Percentiles rank a stretch among this genome's conserved stretches.
phyloP scores from a whole-genome alignment of 2,888 invertebrate genomes.

The Agrilus biguttatus region DNA sequence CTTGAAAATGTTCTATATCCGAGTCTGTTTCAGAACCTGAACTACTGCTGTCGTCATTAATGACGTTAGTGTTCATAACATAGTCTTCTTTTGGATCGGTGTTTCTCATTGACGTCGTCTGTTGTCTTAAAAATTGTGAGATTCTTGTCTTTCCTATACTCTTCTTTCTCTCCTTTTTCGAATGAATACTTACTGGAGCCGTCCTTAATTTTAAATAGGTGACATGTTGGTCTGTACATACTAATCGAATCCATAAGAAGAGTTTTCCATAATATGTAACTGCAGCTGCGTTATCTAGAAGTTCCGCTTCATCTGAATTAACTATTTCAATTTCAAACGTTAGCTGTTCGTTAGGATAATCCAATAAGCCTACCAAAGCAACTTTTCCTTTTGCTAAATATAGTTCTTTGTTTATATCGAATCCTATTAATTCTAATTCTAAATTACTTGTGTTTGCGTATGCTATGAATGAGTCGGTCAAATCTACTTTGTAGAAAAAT shows the following conservation, averaged over 20 bases:
- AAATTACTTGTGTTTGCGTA: conserved; percentile 3
- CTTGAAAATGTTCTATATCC: conserved; percentile 14
- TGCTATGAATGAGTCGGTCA: conserved; percentile 6
- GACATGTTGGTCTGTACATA: conserved; percentile 1
- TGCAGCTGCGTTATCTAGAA: conserved; percentile 4
- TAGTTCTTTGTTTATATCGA: conserved; percentile 3
- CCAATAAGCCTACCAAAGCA: conserved; percentile 3
- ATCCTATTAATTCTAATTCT: conserved; percentile 5
- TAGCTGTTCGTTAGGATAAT: conserved; percentile 4
- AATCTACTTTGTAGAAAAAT: conserved; percentile 4
- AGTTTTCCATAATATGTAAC: conserved; percentile 3
- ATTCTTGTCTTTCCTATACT: conserved; percentile 1
- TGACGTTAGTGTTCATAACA: too few species aligned
- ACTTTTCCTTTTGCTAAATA: conserved; percentile 8
- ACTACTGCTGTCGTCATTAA: too few species aligned
- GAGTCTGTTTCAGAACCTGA: conserved; percentile 6
- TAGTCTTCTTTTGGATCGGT: too few species aligned
- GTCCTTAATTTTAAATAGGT: neutral
- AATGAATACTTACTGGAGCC: neutral
- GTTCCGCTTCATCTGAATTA: conserved; percentile 4
- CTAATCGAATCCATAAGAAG: conserved; percentile 4
- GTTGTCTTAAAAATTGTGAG: neutral
- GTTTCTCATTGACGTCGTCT: neutral
- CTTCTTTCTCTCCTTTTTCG: neutral
- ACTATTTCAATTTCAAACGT: conserved; percentile 3